These are phyloP conservation scores for Zeus faber DNA, from an alignment of 2,113 vertebrate species.

Conservation along the genomic window DNA sequence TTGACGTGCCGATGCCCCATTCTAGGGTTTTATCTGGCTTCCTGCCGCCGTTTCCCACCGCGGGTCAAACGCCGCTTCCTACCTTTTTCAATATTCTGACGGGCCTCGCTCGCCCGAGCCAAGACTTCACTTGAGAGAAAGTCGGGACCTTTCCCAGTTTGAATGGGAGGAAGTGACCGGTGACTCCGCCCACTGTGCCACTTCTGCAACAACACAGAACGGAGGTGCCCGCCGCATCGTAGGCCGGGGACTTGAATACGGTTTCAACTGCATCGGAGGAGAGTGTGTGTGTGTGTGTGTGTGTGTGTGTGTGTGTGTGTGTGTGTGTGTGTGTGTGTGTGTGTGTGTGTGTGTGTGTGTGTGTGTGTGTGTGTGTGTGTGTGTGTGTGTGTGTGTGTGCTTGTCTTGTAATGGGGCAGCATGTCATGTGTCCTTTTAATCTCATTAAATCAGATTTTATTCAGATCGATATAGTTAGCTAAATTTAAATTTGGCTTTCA, in stretches of 20 bases:
- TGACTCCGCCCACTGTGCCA: conserved; percentile 50
- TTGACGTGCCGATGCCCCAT: conserved; percentile 39
- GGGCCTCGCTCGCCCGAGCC: conserved; percentile 33
- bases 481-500: too few species aligned
- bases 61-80: conserved; percentile 52
- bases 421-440: too few species aligned
- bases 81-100: too few species aligned
- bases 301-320: not conserved
- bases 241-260: conserved; percentile 42
- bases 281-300: not conserved
- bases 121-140: conserved; percentile 64
- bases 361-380: not conserved
- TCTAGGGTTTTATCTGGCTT: conserved; percentile 66
- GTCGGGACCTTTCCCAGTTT: conserved; percentile 62
- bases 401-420: too few species aligned
- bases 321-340: conserved; percentile 2
- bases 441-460: too few species aligned
- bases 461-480: too few species aligned
- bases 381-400: not conserved
- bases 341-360: conserved; percentile 2
- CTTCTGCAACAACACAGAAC: conserved; percentile 30
- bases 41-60: conserved; percentile 60
- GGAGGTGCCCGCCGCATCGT: conserved; percentile 22
- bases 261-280: conserved; percentile 1
- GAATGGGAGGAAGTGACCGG: conserved; percentile 75